Evolutionary conservation across 2,888 invertebrate species (phyloP).

Genomic region (Blastobasis adustella): DNA sequence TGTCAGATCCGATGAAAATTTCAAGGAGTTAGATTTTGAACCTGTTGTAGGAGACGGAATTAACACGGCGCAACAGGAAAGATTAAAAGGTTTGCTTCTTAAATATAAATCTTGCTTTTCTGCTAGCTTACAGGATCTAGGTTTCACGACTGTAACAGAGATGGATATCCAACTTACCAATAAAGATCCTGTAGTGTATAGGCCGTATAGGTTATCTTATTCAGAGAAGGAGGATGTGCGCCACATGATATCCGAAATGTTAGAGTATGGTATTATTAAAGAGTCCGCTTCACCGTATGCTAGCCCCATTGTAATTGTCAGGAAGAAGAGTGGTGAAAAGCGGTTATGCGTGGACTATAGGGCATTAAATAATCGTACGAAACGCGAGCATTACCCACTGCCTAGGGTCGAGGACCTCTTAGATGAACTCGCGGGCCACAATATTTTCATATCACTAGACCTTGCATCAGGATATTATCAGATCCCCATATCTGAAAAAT

Average conservation of each 20-base stretch:
- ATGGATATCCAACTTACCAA: constrained; percentile 17
- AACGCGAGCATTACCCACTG: not conserved
- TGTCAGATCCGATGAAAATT: not conserved
- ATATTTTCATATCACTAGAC: not conserved
- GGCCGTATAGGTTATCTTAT: not conserved
- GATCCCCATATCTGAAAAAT: not conserved
- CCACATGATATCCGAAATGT: not conserved
- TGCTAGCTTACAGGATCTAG: constrained; percentile 9
- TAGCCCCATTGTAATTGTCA: not conserved
- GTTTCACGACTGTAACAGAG: constrained; percentile 11
- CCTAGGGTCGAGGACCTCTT: not conserved
- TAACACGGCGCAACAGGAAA: not conserved
- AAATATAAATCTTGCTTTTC: constrained; percentile 13
- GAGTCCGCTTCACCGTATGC: not conserved
- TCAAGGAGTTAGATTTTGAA: not conserved
- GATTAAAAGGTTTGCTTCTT: constrained; percentile 1
- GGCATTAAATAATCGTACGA: not conserved
- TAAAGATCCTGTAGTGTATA: not conserved
- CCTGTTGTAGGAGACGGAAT: not conserved
- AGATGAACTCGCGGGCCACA: not conserved
- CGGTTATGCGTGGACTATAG: constrained; percentile 1
- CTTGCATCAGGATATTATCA: not conserved
- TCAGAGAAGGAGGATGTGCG: not conserved
- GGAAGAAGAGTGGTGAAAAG: constrained; percentile 1
- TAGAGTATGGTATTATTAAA: not conserved